These are phyloP conservation scores for Sminthopsis crassicaudata DNA, from an alignment of 2,113 vertebrate genomes.

Conservation along the genomic window DNA sequence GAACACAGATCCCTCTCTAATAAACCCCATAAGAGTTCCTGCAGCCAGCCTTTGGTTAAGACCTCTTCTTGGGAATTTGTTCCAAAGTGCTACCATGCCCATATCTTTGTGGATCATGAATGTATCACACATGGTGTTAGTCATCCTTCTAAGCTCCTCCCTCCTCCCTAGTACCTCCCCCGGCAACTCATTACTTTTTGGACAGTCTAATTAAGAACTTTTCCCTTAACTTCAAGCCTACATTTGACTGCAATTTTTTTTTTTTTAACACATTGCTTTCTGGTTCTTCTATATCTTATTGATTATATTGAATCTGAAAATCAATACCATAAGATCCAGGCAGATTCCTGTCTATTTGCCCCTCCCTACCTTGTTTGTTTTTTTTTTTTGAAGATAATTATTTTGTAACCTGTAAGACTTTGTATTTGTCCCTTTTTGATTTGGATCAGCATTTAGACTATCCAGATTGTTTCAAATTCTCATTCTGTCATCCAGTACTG, in stretches of 20 bases:
- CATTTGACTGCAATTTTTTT: not conserved
- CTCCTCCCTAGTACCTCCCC: not conserved
- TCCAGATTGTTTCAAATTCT: not conserved
- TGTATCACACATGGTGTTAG: not conserved
- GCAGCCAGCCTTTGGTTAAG: not conserved
- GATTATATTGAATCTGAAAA: not conserved
- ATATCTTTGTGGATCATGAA: not conserved
- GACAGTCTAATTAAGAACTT: not conserved
- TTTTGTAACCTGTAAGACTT: not conserved
- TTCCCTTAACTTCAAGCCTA: not conserved
- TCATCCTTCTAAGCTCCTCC: not conserved
- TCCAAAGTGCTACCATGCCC: not conserved
- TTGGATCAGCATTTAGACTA: not conserved
- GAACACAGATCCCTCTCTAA: not conserved
- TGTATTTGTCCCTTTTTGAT: not conserved
- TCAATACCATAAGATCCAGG: not conserved
- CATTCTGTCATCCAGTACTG: not conserved
- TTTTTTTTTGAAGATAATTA: not conserved
- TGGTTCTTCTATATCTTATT: not conserved
- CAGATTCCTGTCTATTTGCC: not conserved
- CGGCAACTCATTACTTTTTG: not conserved
- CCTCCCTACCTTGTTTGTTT: not conserved
- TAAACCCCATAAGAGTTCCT: not conserved
- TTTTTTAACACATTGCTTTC: not conserved
- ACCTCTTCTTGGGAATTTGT: not conserved